phyloP scores from a whole-genome alignment of 2,797 vertebrate genomes.

The Tapera naevia region DNA sequence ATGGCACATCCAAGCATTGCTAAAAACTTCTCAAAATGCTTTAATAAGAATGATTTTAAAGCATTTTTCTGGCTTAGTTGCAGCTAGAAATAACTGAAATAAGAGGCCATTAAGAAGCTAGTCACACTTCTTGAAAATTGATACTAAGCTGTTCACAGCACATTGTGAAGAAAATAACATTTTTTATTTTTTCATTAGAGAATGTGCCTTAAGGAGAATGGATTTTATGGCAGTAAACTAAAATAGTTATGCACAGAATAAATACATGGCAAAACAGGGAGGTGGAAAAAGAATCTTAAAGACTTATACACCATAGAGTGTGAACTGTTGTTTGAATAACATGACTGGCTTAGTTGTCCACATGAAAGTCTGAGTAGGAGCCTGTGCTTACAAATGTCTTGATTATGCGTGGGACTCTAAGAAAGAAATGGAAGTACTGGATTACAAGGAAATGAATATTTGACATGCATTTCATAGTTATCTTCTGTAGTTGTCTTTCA shows the following conservation, averaged over 20 bases:
- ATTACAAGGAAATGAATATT: slow-evolving; percentile 21
- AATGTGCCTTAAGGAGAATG: slow-evolving; percentile 43
- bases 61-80: slow-evolving; percentile 10
- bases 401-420: not conserved
- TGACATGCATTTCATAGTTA: not conserved
- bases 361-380: not conserved
- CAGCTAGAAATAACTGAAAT: slow-evolving; percentile 16
- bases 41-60: slow-evolving; percentile 33
- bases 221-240: slow-evolving; percentile 45
- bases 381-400: not conserved
- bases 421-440: not conserved
- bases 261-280: not conserved
- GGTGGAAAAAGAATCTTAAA: not conserved
- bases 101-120: slow-evolving; percentile 9
- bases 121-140: slow-evolving; percentile 26
- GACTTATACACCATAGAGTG: not conserved
- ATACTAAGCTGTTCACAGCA: slow-evolving; percentile 37
- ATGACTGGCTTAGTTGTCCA: not conserved
- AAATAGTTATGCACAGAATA: not conserved
- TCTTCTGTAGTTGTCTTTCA: not conserved
- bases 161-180: slow-evolving; percentile 16
- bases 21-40: slow-evolving; percentile 33
- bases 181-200: slow-evolving; percentile 46
- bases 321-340: not conserved
- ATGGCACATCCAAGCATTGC: slow-evolving; percentile 9